Evolutionary conservation across 2,888 invertebrate species (phyloP).

Genomic region (Pheosia gnoma): DNA sequence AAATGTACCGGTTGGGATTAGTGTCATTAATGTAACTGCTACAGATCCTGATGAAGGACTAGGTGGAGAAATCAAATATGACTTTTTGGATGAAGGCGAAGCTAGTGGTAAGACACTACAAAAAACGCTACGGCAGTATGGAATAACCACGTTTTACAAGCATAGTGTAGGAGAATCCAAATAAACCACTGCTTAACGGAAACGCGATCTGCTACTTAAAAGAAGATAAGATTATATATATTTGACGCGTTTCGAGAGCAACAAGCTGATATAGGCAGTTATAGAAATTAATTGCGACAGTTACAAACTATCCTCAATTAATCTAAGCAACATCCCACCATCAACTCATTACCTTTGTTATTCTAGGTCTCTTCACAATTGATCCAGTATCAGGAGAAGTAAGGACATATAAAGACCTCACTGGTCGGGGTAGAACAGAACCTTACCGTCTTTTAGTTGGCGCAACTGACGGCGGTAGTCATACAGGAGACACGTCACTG

Average conservation of each 20-base stretch:
- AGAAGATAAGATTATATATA: too few species aligned
- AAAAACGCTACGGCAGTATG: too few species aligned
- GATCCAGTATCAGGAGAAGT: conserved; percentile 87
- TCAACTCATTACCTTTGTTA: neutral
- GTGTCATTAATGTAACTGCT: conserved; percentile 88
- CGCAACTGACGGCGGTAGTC: conserved; percentile 88
- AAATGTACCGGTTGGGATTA: conserved; percentile 87
- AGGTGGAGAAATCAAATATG: conserved; percentile 88
- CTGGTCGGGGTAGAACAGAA: conserved; percentile 90
- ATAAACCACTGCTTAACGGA: neutral
- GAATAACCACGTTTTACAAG: too few species aligned
- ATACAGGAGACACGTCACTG: conserved; percentile 86
- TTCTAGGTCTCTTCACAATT: conserved; percentile 87
- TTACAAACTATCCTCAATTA: too few species aligned
- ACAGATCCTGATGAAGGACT: conserved; percentile 90
- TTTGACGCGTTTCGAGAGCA: too few species aligned
- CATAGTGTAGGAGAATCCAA: neutral
- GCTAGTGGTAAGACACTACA: conserved; percentile 82
- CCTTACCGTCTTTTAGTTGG: conserved; percentile 88
- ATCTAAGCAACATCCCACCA: neutral
- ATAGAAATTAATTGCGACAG: too few species aligned
- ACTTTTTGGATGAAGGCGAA: conserved; percentile 89
- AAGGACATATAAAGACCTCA: conserved; percentile 85
- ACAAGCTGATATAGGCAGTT: too few species aligned
- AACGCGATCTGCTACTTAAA: too few species aligned